These are phyloP conservation scores for Mellivora capensis DNA, from an alignment of 2,113 vertebrate species.

Conservation along the genomic window DNA sequence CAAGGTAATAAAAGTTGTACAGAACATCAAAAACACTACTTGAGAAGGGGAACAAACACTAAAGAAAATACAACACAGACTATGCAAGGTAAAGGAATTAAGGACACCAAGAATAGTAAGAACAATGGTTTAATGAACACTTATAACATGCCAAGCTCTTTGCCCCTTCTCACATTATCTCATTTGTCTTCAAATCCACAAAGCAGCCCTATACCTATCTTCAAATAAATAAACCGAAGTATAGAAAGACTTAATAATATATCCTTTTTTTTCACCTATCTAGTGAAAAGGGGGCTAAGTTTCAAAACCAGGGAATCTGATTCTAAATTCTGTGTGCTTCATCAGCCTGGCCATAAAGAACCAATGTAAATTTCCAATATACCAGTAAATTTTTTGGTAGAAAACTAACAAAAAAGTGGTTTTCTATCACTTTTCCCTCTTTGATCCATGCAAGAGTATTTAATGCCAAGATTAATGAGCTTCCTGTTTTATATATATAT, in stretches of 20 bases:
- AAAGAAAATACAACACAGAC: background rate
- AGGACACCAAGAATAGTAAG: background rate
- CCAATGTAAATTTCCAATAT: background rate
- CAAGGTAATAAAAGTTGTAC: background rate
- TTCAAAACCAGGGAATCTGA: background rate
- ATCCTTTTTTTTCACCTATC: background rate
- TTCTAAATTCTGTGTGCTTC: background rate
- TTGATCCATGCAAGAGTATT: background rate
- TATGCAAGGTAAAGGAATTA: background rate
- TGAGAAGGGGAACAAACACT: background rate
- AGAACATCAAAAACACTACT: background rate
- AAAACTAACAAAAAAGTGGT: too few species aligned
- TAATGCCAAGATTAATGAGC: conserved; percentile 4
- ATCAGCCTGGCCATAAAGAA: background rate
- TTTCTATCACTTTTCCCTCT: background rate
- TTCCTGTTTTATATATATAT: background rate
- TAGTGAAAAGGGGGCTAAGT: background rate
- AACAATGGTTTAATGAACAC: background rate
- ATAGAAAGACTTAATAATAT: background rate
- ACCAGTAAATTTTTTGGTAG: too few species aligned
- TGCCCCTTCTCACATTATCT: background rate
- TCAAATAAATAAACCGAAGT: background rate
- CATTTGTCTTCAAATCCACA: background rate
- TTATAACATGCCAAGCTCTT: background rate
- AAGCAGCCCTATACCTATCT: background rate